Conservation (phyloP, 2,113 vertebrate species). For the Erpornis zantholeuca region DNA sequence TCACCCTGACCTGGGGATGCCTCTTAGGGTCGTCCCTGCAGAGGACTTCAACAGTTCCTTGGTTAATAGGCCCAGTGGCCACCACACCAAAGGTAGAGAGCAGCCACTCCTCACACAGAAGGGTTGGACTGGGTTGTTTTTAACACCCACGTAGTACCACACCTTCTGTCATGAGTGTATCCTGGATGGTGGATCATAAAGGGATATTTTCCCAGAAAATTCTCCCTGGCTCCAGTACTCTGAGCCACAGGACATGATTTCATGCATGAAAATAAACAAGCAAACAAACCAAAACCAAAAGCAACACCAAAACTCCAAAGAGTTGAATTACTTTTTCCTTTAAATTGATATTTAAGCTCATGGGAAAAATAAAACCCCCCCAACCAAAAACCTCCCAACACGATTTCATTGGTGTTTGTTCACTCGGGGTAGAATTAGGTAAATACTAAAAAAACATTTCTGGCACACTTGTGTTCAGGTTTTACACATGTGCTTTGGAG, state of each 20-base stretch:
- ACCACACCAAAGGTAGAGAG: background rate
- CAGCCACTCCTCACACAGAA: background rate
- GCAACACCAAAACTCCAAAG: background rate
- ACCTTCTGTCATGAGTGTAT: background rate
- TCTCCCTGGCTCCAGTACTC: background rate
- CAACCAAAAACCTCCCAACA: accelerated
- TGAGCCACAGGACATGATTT: background rate
- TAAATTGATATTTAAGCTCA: background rate
- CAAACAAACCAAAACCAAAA: background rate
- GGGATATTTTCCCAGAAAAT: background rate
- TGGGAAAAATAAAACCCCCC: background rate
- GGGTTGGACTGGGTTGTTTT: background rate
- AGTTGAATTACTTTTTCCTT: accelerated
- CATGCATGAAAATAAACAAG: background rate
- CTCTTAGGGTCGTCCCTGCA: no score
- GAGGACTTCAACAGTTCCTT: no score
- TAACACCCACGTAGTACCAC: background rate
- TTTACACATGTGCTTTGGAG: background rate
- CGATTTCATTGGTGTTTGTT: background rate
- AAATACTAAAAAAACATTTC: background rate
- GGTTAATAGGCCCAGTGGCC: no score
- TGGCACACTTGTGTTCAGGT: background rate
- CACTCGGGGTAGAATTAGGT: background rate
- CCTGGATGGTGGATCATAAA: background rate
- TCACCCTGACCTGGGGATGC: no score